Conservation (phyloP, 2,113 vertebrate species). For the Speoplatyrhinus poulsoni region DNA sequence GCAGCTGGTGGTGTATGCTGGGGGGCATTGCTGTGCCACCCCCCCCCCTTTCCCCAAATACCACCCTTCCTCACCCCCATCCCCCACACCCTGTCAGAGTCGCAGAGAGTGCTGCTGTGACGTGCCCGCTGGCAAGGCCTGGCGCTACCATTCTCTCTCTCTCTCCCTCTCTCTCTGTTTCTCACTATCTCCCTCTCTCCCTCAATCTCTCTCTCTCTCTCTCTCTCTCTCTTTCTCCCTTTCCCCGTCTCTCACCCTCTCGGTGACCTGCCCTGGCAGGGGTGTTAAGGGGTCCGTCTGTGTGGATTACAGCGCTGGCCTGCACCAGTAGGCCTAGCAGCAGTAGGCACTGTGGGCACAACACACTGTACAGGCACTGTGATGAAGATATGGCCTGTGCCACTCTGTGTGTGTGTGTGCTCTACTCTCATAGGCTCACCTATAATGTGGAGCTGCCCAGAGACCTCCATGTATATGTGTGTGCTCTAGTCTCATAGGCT, state of each 20-base stretch:
- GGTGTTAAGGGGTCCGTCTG: conserved; percentile 61
- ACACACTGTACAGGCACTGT: conserved; percentile 27
- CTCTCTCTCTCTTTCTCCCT: conserved; percentile 36
- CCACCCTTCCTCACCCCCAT: conserved; percentile 32
- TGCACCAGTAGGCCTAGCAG: conserved; percentile 52
- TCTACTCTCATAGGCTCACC: conserved; percentile 66
- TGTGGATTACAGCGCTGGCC: conserved; percentile 57
- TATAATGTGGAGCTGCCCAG: conserved; percentile 89
- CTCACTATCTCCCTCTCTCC: conserved; percentile 27
- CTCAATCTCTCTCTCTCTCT: conserved; percentile 21
- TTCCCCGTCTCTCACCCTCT: conserved; percentile 39
- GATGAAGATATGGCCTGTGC: neutral
- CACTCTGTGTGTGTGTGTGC: conserved; percentile 11
- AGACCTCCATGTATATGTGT: conserved; percentile 81
- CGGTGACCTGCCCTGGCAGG: conserved; percentile 62
- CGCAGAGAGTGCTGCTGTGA: conserved; percentile 75
- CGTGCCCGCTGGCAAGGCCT: conserved; percentile 78
- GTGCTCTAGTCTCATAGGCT: neutral
- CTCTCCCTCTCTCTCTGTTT: neutral
- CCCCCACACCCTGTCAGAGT: conserved; percentile 74
- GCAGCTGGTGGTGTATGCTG: conserved; percentile 72
- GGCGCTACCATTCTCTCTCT: conserved; percentile 42
- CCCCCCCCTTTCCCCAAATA: conserved; percentile 37
- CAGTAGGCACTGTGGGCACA: conserved; percentile 50
- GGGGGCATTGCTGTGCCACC: conserved; percentile 54